These are phyloP conservation scores for Ormyrus rosae DNA, from an alignment of 2,888 invertebrate genomes.

Conservation along the genomic window DNA sequence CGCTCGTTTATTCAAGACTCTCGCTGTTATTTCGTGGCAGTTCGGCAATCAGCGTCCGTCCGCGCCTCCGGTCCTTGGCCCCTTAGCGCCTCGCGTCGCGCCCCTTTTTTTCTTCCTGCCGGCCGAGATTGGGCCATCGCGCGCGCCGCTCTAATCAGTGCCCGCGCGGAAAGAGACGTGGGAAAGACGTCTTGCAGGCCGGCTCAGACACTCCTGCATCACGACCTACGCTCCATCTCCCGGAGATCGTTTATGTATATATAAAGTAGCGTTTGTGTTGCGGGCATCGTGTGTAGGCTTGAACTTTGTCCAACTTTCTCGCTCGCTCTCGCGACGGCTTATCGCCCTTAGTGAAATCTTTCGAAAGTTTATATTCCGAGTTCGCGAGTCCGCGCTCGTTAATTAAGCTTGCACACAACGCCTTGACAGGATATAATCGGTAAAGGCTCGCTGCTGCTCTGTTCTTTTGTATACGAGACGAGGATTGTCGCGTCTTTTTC, in stretches of 20 bases:
- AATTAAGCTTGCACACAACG: too few relatives aligned
- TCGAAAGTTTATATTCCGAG: conserved; percentile 38
- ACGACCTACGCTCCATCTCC: conserved; percentile 5
- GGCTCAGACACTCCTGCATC: conserved; percentile 22
- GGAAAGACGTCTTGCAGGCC: conserved; percentile 34
- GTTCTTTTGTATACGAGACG: too few relatives aligned
- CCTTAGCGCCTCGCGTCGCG: neutral
- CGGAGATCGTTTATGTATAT: neutral
- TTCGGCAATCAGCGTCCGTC: too few relatives aligned
- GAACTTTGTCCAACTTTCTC: conserved; percentile 46
- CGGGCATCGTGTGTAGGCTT: neutral
- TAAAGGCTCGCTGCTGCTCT: too few relatives aligned
- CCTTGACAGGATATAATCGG: too few relatives aligned
- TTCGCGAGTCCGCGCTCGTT: too few relatives aligned
- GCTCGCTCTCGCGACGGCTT: neutral
- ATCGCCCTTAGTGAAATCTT: conserved; percentile 46
- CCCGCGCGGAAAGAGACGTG: conserved; percentile 36
- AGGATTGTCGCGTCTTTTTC: too few relatives aligned
- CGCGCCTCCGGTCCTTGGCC: too few relatives aligned
- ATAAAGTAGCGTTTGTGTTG: neutral
- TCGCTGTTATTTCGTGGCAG: neutral
- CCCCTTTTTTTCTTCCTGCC: neutral
- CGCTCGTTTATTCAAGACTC: neutral
- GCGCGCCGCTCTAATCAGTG: neutral
- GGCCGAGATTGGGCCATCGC: neutral